phyloP scores from a whole-genome alignment of 2,888 invertebrate species.

The Bursaphelenchus okinawaensis region DNA sequence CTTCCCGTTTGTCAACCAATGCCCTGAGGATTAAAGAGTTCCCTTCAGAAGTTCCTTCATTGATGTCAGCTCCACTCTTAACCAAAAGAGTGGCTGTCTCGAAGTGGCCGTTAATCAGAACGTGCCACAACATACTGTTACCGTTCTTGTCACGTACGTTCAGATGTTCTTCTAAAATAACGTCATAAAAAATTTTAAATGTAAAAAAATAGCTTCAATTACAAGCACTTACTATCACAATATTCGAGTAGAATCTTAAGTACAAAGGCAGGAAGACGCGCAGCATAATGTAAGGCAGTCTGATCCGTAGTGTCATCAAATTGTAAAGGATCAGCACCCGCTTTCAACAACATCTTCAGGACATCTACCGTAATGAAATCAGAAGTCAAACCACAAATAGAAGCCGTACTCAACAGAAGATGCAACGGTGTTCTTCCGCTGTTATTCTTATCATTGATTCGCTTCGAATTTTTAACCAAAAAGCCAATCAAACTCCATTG shows the following conservation, averaged over 20 bases:
- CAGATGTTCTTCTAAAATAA: conserved; percentile 60
- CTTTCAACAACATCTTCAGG: conserved; percentile 21
- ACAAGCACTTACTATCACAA: not conserved
- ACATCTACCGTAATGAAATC: conserved; percentile 19
- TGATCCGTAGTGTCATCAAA: conserved; percentile 15
- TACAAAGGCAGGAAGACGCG: not conserved
- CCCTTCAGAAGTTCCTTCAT: conserved; percentile 24
- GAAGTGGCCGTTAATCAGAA: conserved; percentile 72
- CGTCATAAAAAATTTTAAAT: not conserved
- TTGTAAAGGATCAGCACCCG: conserved; percentile 24
- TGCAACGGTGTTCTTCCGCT: conserved; percentile 7
- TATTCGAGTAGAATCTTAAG: not conserved
- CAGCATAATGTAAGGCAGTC: conserved; percentile 26
- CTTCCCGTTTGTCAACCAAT: conserved; percentile 35
- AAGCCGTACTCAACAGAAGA: not conserved
- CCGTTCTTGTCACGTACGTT: conserved; percentile 68
- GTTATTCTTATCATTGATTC: conserved; percentile 19
- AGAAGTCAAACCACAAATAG: not conserved
- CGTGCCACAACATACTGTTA: conserved; percentile 81
- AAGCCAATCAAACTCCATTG: conserved; percentile 26
- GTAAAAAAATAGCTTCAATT: not conserved
- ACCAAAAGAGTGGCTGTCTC: conserved; percentile 68
- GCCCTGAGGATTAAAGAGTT: conserved; percentile 30
- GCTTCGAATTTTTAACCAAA: conserved; percentile 17
- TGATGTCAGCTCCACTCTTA: conserved; percentile 39